phyloP scores from a whole-genome alignment of 2,797 vertebrate species.

The Macroramphosus scolopax region DNA sequence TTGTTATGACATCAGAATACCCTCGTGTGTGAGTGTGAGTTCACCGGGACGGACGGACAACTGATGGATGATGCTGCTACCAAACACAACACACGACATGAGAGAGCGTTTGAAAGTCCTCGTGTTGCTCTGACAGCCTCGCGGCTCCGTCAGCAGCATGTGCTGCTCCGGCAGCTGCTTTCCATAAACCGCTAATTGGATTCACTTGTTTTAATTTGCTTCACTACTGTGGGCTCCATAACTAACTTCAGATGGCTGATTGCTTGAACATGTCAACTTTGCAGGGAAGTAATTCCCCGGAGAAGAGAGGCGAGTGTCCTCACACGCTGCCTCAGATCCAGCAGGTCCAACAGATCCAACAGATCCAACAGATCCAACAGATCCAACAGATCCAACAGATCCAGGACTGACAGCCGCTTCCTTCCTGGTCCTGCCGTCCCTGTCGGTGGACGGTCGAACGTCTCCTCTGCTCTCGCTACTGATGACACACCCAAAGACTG shows the following conservation, averaged over 20 bases:
- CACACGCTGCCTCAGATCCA: too few species aligned
- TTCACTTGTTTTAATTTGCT: conserved; percentile 70
- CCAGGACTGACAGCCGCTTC: too few species aligned
- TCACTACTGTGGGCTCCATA: conserved; percentile 63
- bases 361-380: too few species aligned
- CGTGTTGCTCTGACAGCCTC: conserved; percentile 25
- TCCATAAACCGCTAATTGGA: conserved; percentile 67
- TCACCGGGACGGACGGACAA: conserved; percentile 24
- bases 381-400: too few species aligned
- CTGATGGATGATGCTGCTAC: conserved; percentile 10
- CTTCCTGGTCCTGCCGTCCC: too few species aligned
- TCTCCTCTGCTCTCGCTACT: too few species aligned
- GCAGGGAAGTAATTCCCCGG: conserved; percentile 46
- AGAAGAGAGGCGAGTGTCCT: too few species aligned
- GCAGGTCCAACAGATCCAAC: too few species aligned
- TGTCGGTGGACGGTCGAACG: too few species aligned
- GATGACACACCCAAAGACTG: too few species aligned
- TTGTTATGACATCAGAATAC: conserved; percentile 61
- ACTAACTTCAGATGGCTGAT: conserved; percentile 61
- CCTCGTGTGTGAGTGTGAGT: conserved; percentile 35
- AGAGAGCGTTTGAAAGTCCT: conserved; percentile 14
- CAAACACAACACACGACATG: conserved; percentile 29
- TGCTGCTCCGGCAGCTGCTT: conserved; percentile 62
- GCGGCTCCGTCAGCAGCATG: conserved; percentile 46
- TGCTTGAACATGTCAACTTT: conserved; percentile 59